Base-by-base conservation (phyloP, 2,888 invertebrate genomes). In the Scelioninae gen. 2 region DNA sequence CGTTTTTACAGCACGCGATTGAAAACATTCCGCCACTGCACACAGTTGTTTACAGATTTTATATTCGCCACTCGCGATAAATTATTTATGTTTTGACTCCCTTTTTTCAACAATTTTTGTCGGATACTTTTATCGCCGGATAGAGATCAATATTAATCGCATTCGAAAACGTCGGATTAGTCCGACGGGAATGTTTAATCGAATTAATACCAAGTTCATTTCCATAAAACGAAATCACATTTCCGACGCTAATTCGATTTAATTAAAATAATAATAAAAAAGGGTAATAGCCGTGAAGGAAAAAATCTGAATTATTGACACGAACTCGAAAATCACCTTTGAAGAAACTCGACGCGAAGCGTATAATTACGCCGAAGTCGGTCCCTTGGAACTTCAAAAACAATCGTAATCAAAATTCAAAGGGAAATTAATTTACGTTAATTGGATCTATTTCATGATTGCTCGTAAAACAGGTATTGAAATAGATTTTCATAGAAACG, bases 401-500 rank as follows among this genome's bases (percentile, higher is more conserved):
- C 65, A 65, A 65, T 57, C 65, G 39, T 11, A 35, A 65, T 55
- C 53, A 15, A 55, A 65, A 55, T 55, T 37, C 55, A n/a, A 55
- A 10, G 55, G 13, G 33, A 46, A 65, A 65, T 65, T 65, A 65
- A 65, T 65, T 55, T 37, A 18, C 37, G 7, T 45, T 53, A 53
- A 64, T 65, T 55, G 53, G 35, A 16, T 53, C 25, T 35, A 25
- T 64, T 64, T 53, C 45, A 35, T n/a, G 64, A 46, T 45, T 13
- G 43, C 45, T 55, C 53, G 52, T 64, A 64, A 64, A 64, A 53
- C 0, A 6, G 35, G 33, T 10, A 33, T 50, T 50, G 16, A 18
- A 33, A 11, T n/a, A 15, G 19, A 13, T 50, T 50, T 19, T 11
- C 48, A 16, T 25, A 13, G 45, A 46, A 43, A 5, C 2, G n/a